Base-by-base conservation (phyloP, 1,140 invertebrate genomes). In the Micrasema longulum region DNA sequence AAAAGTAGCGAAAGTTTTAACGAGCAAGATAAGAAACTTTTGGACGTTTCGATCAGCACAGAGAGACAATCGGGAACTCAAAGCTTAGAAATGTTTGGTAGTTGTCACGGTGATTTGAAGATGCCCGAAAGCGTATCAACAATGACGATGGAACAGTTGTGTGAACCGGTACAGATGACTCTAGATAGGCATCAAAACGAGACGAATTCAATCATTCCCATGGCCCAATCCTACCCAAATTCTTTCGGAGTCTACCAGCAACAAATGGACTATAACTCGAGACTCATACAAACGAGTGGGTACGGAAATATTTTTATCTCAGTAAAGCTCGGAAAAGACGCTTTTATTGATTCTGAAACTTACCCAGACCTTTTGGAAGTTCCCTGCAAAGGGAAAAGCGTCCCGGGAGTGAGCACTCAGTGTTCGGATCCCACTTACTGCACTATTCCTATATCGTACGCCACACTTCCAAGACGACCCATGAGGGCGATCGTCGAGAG, bases 321-420 rank as follows among this genome's bases (percentile, higher is more conserved):
- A 14, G 90, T 92, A 36, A 89, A 90, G 0, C 84, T 92, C 70
- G 90, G 89, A 71, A 89, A 91, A 80, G 90, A 93, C 77, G 87
- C 88, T 75, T 74, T 82, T 23, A 74, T 84, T 50, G 86, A 87
- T 76, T 81, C 87, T 43, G 86, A 90, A 70, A 87, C 90, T 65
- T 95, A 93, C 82, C 92, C 92, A 26, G 92, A 94, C 78, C 80
- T 94, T 12, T 82, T 94, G 50, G 92, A 94, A 79, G 88, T 91
- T 45, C 88, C 91, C 45, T 88, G 88, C 67, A 84, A 89, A 47
- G 80, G 83, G 2, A 85, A 62, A 23, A 64, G 60, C n/a, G 43
- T 12, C 6, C 20, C 41, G n/a, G 88, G 89, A 76, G 78, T 82
- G 2, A 69, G 75, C 7, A 31, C 26, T 69, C 38, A 76, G 48